phyloP scores from a whole-genome alignment of 64 coral and sea anemone genomes.

The Orbicella faveolata region DNA sequence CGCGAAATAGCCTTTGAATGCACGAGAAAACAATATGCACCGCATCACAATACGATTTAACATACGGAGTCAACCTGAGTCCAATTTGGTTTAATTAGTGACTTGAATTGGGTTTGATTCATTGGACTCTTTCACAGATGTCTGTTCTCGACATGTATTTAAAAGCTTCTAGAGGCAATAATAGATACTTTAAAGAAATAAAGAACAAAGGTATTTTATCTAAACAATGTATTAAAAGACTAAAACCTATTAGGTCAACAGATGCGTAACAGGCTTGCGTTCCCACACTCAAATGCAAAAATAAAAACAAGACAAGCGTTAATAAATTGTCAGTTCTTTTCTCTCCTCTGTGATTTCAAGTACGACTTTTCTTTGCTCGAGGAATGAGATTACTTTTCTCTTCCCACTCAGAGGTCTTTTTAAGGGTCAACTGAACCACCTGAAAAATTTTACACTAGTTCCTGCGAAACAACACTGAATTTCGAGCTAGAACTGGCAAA shows the following conservation, averaged over 20 bases:
- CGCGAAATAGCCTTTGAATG: constrained; percentile 31
- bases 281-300: constrained; percentile 54
- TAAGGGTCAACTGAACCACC: neutral
- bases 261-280: constrained; percentile 40
- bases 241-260: constrained; percentile 60
- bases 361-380: neutral
- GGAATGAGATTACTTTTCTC: neutral
- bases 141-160: constrained; percentile 66
- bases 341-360: neutral
- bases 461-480: neutral
- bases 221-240: constrained; percentile 79
- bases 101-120: constrained; percentile 7
- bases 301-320: constrained; percentile 47
- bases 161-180: constrained; percentile 59
- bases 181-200: constrained; percentile 70
- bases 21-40: constrained; percentile 14
- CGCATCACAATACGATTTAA: constrained; percentile 5
- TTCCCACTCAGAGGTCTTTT: neutral
- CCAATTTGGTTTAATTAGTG: constrained; percentile 45
- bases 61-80: constrained; percentile 21
- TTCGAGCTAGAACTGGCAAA: neutral
- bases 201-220: constrained; percentile 57
- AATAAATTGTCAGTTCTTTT: constrained; percentile 13
- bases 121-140: constrained; percentile 25
- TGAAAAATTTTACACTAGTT: neutral